Evolutionary conservation across 1,140 invertebrate species (phyloP).

Genomic region (Panonychus citri): DNA sequence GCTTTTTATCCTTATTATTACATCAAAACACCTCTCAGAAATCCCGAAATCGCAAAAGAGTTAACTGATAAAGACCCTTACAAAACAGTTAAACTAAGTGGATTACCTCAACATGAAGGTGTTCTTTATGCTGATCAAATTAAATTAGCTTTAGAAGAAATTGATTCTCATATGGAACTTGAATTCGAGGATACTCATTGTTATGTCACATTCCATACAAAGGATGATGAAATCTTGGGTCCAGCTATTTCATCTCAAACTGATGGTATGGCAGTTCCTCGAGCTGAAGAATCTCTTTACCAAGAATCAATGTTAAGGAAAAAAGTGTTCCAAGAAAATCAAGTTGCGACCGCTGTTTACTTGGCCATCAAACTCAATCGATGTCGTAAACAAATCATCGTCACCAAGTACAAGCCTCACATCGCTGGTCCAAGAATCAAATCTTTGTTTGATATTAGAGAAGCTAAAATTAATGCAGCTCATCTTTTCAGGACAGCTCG

Average conservation of each 20-base stretch:
- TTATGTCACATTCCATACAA: conserved; percentile 9
- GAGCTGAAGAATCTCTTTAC: neutral
- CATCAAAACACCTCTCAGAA: conserved; percentile 32
- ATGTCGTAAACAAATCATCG: neutral
- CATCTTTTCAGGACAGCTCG: neutral
- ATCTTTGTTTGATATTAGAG: neutral
- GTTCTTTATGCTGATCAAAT: conserved; percentile 34
- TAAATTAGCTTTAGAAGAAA: conserved; percentile 20
- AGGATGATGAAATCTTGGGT: neutral
- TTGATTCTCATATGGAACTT: conserved; percentile 18
- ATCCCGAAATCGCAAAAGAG: conserved; percentile 32
- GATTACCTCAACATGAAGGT: conserved; percentile 40
- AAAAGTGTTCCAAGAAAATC: neutral
- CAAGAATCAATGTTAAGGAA: neutral
- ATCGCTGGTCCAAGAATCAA: neutral
- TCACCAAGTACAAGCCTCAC: neutral
- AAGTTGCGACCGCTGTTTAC: conserved; percentile 7
- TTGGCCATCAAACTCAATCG: conserved; percentile 2
- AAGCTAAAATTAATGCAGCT: neutral
- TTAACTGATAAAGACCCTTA: conserved; percentile 45
- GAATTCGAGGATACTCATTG: conserved; percentile 24
- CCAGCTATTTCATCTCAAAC: neutral
- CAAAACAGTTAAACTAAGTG: conserved; percentile 38
- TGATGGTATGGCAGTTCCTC: neutral
- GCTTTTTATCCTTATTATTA: conserved; percentile 86